Percentiles rank a stretch among this genome's conserved stretches.
Conservation (phyloP, 2,888 invertebrate species). For the Pseudanteris insignis region DNA sequence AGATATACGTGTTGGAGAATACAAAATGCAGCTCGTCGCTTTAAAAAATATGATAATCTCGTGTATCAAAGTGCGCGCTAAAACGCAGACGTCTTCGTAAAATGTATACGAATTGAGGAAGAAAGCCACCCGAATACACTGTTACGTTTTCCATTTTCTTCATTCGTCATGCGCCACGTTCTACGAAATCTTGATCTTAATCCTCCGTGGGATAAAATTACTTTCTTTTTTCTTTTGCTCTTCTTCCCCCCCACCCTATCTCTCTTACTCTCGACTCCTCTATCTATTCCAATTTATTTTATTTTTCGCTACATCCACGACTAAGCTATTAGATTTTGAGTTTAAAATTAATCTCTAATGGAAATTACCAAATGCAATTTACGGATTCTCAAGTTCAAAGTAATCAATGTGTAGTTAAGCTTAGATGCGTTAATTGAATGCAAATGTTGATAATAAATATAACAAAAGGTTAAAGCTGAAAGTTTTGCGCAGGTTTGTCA, state of each 20-base stretch:
- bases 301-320: neutral
- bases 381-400: conserved; percentile 1
- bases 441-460: conserved; percentile 21
- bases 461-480: conserved; percentile 5
- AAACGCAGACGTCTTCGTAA: too few relatives aligned
- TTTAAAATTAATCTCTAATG: conserved; percentile 1
- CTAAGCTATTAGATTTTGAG: neutral
- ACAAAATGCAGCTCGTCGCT: too few relatives aligned
- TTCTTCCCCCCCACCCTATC: too few relatives aligned
- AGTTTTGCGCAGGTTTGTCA: neutral
- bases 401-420: conserved; percentile 1
- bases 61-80: too few relatives aligned
- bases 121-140: too few relatives aligned
- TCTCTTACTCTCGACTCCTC: too few relatives aligned
- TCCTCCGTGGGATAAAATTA: neutral
- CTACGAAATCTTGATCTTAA: conserved; percentile 5
- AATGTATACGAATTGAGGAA: too few relatives aligned
- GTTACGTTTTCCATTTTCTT: neutral
- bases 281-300: too few relatives aligned
- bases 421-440: conserved; percentile 14
- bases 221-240: too few relatives aligned
- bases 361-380: conserved; percentile 4
- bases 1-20: too few relatives aligned
- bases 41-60: too few relatives aligned
- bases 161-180: conserved; percentile 3